Base-by-base conservation (phyloP, 1,140 invertebrate species). In the Harpegnathos saltator region DNA sequence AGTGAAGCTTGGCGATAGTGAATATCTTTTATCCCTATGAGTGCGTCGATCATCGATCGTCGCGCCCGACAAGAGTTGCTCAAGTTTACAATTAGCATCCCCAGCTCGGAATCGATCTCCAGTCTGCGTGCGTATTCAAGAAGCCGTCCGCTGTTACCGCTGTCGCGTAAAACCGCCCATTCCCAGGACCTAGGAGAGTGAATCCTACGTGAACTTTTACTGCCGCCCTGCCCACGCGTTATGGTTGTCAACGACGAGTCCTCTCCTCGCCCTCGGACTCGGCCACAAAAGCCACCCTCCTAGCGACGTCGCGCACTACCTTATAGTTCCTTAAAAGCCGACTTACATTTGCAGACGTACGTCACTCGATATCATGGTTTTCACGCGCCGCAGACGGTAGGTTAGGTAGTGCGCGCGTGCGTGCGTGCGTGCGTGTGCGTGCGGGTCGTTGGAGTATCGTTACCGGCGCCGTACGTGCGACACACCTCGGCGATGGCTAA, bases 261-360 rank as follows among this genome's bases (percentile, higher is more conserved):
- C n/a, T 15, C 22, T 63, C 50, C 11, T 65, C 15, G 69, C 50
- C 33, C 11, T 44, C 38, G 83, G 48, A 50, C 33, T 61, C 71
- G n/a, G 74, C 59, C 83, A 75, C 62, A 73, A 88, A 88, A 86
- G 61, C 22, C 48, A 69, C 24, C 63, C 68, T 82, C 22, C 62
- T 17, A 33, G 89, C 83, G 82, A 85, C 85, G 77, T 69, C 73
- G 80, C 73, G 80, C 62, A 59, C 80, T 89, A 85, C 69, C 92
- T 93, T 93, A 93, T 92, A 90, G 91, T 90, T 90, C 91, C 90
- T 92, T 92, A 91, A 93, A 91, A 93, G 90, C 83, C 54, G 33
- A 71, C 72, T 80, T 71, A 69, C 82, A 87, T 86, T 90, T 68
- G 52, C 65, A 85, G 85, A 84, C 66, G 52, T 66, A 56, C 9